These are phyloP conservation scores for Vesta saturnalis DNA, from an alignment of 2,888 invertebrate genomes.

Conservation along the genomic window DNA sequence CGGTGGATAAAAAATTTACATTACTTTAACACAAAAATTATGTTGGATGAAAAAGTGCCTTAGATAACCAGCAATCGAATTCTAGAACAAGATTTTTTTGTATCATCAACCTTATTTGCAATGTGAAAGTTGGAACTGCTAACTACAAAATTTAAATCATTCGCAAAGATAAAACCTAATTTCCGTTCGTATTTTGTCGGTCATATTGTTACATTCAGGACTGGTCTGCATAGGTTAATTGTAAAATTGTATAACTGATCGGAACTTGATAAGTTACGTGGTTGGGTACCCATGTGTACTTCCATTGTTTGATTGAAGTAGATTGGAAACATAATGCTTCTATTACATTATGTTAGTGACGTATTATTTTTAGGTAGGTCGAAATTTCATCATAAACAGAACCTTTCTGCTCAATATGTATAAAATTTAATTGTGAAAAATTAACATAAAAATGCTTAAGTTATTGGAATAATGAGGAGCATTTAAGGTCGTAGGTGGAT, in stretches of 20 bases:
- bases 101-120: neutral
- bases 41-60: too few relatives aligned
- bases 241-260: constrained; percentile 41
- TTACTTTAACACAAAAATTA: too few relatives aligned
- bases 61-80: neutral
- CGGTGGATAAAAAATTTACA: too few relatives aligned
- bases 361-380: neutral
- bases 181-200: constrained; percentile 9
- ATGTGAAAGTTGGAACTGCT: neutral
- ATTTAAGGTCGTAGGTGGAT: neutral
- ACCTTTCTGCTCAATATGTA: neutral
- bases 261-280: constrained; percentile 47
- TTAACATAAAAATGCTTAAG: neutral
- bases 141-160: constrained; percentile 5
- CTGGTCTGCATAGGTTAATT: neutral
- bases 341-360: constrained; percentile 6
- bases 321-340: constrained; percentile 47
- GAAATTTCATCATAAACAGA: neutral
- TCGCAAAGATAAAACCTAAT: constrained; percentile 5
- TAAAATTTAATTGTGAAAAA: neutral
- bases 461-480: neutral
- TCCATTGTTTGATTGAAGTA: constrained; percentile 48
- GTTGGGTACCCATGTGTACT: constrained; percentile 51
- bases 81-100: neutral
- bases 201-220: neutral